Percentiles rank a stretch among this genome's conserved stretches.
Evolutionary conservation across 2,888 invertebrate species (phyloP).

Genomic region (Caenorhabditis sp.): DNA sequence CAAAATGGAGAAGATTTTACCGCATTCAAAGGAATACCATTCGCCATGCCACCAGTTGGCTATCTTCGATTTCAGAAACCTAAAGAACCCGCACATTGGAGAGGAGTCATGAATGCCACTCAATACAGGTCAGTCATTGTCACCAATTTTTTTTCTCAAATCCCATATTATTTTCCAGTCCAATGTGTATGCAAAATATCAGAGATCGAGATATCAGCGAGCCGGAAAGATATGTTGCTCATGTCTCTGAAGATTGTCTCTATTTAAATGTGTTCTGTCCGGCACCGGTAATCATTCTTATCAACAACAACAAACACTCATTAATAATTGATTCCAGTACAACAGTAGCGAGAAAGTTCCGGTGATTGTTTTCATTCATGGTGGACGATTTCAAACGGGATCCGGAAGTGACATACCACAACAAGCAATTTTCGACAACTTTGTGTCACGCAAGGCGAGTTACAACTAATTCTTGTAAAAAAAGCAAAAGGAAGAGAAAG

Average conservation of each 20-base stretch:
- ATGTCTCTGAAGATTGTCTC: slow-evolving; percentile 83
- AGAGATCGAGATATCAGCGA: slow-evolving; percentile 48
- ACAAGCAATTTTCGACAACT: slow-evolving; percentile 68
- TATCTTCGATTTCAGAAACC: slow-evolving; percentile 69
- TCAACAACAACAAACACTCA: not conserved
- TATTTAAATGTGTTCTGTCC: slow-evolving; percentile 92
- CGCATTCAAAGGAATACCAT: slow-evolving; percentile 71
- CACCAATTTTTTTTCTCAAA: too few relatives aligned
- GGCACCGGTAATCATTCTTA: slow-evolving; percentile 72
- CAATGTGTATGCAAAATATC: slow-evolving; percentile 61
- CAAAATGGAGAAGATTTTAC: slow-evolving; percentile 64
- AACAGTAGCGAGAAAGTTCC: slow-evolving; percentile 77
- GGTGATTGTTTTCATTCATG: slow-evolving; percentile 94
- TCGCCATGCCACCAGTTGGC: slow-evolving; percentile 71
- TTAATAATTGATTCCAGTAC: slow-evolving; percentile 44
- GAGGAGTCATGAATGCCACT: slow-evolving; percentile 71
- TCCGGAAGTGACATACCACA: slow-evolving; percentile 58
- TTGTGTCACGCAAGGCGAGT: slow-evolving; percentile 76
- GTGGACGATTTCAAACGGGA: slow-evolving; percentile 88
- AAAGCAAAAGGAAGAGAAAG: not conserved
- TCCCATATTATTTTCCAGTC: too few relatives aligned
- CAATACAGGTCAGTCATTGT: slow-evolving; percentile 63
- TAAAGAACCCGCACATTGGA: slow-evolving; percentile 69
- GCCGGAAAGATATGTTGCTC: slow-evolving; percentile 57
- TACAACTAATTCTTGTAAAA: not conserved